Percentiles rank a stretch among this genome's conserved stretches.
phyloP scores from a whole-genome alignment of 1,140 invertebrate species.

The Metaphire vulgaris region DNA sequence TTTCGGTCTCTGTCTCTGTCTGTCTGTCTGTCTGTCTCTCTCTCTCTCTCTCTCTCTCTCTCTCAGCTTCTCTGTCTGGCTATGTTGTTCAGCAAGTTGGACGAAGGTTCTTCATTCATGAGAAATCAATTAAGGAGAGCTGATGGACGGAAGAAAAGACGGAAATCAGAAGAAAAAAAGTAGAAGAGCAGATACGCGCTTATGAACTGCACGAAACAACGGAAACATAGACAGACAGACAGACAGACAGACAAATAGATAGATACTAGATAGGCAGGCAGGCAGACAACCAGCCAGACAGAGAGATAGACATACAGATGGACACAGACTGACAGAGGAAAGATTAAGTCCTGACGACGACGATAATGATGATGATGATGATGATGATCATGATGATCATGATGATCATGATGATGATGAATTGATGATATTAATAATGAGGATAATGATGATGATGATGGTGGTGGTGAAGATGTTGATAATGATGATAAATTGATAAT shows the following conservation, averaged over 20 bases:
- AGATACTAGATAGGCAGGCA: slow-evolving; percentile 17
- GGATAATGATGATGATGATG: neutral
- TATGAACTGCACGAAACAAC: too few relatives aligned
- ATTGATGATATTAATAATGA: neutral
- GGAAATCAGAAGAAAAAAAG: slow-evolving; percentile 20
- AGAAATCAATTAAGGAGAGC: too few relatives aligned
- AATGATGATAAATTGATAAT: slow-evolving; percentile 13
- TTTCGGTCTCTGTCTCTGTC: too few relatives aligned
- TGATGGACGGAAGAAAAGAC: too few relatives aligned
- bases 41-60: neutral
- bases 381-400: slow-evolving; percentile 12
- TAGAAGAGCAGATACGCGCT: slow-evolving; percentile 19
- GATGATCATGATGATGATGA: slow-evolving; percentile 11
- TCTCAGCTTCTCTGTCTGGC: too few relatives aligned
- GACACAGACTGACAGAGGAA: neutral
- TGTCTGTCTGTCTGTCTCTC: too few relatives aligned
- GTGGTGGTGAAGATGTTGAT: neutral
- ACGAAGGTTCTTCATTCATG: too few relatives aligned
- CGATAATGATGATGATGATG: slow-evolving; percentile 17
- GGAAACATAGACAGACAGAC: slow-evolving; percentile 26
- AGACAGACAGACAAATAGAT: slow-evolving; percentile 9
- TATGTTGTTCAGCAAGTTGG: too few relatives aligned
- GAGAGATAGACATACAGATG: slow-evolving; percentile 24
- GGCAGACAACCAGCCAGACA: neutral
- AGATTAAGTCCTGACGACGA: slow-evolving; percentile 15